These are phyloP conservation scores for Drosophila fuyamai DNA, from an alignment of 1,140 invertebrate species.

Conservation along the genomic window DNA sequence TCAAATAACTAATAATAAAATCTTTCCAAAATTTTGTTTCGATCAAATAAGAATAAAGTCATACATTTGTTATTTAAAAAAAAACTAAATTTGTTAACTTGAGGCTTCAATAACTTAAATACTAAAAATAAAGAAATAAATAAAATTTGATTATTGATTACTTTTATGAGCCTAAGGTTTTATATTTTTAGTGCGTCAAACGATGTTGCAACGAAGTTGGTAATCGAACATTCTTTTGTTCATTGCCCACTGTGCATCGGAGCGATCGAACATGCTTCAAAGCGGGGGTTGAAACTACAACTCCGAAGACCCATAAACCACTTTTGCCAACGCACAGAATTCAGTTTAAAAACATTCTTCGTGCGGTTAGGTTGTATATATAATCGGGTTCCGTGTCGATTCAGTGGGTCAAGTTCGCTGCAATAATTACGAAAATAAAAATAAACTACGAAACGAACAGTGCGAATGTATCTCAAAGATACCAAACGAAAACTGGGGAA, in stretches of 20 bases:
- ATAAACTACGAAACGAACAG: conserved; percentile 21
- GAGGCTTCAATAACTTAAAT: too few species aligned
- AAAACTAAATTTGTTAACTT: too few species aligned
- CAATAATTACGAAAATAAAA: conserved; percentile 44
- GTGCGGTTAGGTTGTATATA: conserved; percentile 71
- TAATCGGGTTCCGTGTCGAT: conserved; percentile 33
- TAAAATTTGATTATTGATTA: too few species aligned
- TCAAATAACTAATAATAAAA: too few species aligned
- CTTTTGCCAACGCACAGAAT: conserved; percentile 34
- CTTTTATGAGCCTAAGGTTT: too few species aligned
- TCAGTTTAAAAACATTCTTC: conserved; percentile 60
- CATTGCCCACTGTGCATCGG: conserved; percentile 3
- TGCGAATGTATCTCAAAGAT: conserved; percentile 38
- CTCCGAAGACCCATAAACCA: conserved; percentile 10
- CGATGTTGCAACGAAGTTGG: neutral
- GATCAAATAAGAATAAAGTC: too few species aligned
- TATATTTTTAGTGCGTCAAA: too few species aligned
- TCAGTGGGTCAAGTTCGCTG: conserved; percentile 30
- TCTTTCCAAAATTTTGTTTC: too few species aligned
- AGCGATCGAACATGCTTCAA: conserved; percentile 11
- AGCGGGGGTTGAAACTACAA: conserved; percentile 31
- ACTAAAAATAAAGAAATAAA: too few species aligned
- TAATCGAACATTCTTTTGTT: neutral
- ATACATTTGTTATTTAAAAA: too few species aligned
- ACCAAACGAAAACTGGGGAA: conserved; percentile 13